phyloP scores from a whole-genome alignment of 2,888 invertebrate genomes.

The Amphipyra berbera region DNA sequence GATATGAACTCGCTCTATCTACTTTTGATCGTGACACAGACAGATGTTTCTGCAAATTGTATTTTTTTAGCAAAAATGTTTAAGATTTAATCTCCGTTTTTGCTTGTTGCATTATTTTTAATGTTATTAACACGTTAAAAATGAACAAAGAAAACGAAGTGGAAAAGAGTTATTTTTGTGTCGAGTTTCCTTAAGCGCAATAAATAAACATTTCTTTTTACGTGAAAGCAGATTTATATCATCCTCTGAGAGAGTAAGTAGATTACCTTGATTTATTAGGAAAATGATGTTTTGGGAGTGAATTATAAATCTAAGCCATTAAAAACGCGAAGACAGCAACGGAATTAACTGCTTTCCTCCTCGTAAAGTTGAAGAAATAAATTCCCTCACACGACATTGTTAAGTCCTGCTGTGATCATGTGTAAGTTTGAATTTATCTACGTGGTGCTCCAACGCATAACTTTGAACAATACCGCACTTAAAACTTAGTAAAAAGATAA shows the following conservation, averaged over 20 bases:
- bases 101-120: slow-evolving; percentile 25
- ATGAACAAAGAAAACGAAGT: slow-evolving; percentile 28
- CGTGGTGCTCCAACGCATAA: slow-evolving; percentile 42
- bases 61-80: slow-evolving; percentile 22
- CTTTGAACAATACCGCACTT: slow-evolving; percentile 21
- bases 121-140: slow-evolving; percentile 41
- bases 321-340: slow-evolving; percentile 63
- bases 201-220: slow-evolving; percentile 28
- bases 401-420: slow-evolving; percentile 64
- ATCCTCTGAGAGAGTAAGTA: slow-evolving; percentile 30
- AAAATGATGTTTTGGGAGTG: slow-evolving; percentile 58
- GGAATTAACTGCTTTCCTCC: slow-evolving; percentile 65
- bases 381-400: slow-evolving; percentile 64
- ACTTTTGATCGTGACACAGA: slow-evolving; percentile 49
- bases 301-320: slow-evolving; percentile 66
- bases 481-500: slow-evolving; percentile 9
- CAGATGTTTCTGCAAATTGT: slow-evolving; percentile 41
- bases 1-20: slow-evolving; percentile 45
- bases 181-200: slow-evolving; percentile 39
- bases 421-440: slow-evolving; percentile 57
- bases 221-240: slow-evolving; percentile 25
- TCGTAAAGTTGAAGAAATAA: slow-evolving; percentile 67
- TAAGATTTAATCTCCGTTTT: slow-evolving; percentile 30
- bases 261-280: slow-evolving; percentile 58
- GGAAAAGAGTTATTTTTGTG: slow-evolving; percentile 44